A percentile compares a stretch with the other conserved stretches of the same genome.
These are phyloP conservation scores for Salvelinus fontinalis DNA, from an alignment of 2,113 vertebrate species.

Conservation along the genomic window DNA sequence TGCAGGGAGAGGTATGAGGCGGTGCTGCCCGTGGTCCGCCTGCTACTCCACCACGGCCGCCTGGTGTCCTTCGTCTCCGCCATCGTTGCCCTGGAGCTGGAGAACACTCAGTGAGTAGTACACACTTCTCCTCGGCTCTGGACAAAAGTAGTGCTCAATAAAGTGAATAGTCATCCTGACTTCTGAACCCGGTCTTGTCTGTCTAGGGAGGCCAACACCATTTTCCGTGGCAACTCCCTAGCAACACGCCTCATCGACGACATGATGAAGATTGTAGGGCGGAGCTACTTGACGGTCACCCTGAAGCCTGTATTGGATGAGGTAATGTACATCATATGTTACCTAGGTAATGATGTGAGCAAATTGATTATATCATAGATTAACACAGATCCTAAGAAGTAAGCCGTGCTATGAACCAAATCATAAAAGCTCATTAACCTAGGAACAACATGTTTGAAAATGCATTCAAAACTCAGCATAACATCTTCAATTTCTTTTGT, in stretches of 20 bases:
- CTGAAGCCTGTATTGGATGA: constrained; percentile 94
- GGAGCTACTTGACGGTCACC: constrained; percentile 93
- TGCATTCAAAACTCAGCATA: neutral
- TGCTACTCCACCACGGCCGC: constrained; percentile 91
- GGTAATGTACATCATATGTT: constrained; percentile 67
- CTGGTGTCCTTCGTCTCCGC: constrained; percentile 91
- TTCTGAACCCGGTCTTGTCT: constrained; percentile 20
- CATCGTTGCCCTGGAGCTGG: constrained; percentile 89
- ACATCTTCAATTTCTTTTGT: neutral
- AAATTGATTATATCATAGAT: no score
- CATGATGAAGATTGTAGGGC: constrained; percentile 98
- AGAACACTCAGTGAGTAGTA: constrained; percentile 89
- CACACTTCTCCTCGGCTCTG: no score
- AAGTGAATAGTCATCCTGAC: neutral
- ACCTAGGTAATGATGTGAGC: neutral
- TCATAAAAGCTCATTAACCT: no score
- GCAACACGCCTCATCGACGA: constrained; percentile 95
- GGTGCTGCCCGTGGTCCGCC: constrained; percentile 87
- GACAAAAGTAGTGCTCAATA: no score
- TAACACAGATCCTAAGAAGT: no score
- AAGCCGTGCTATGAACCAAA: no score
- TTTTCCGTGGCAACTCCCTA: constrained; percentile 94
- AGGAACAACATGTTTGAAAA: neutral
- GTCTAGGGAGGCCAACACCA: constrained; percentile 93
- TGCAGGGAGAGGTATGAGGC: constrained; percentile 91